Base-by-base conservation (phyloP, 2,888 invertebrate genomes). In the Lepidocyrtinus sp. region DNA sequence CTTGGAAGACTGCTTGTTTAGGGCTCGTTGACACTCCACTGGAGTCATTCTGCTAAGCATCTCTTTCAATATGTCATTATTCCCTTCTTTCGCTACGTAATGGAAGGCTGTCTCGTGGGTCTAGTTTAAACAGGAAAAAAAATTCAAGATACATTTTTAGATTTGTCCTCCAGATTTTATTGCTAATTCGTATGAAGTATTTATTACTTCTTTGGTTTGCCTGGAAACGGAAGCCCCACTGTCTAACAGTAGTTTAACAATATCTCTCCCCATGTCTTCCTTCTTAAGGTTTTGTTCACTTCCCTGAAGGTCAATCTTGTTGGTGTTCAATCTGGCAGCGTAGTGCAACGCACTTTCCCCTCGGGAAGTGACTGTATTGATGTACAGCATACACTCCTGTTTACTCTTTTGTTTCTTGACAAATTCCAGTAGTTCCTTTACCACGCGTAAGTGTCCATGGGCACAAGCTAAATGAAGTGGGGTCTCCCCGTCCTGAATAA, bases 391-490 rank as follows among this genome's bases (percentile, higher is more conserved):
- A 3, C 95, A 94, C 80, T 93, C 92, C 68, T 94, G 94, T 75
- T 93, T 91, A 0, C 94, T 94, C 87, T 93, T 93, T 81, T 92
- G 92, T 64, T 92, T 92, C 89, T 93, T 95, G 2, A 96, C 94
- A 87, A 95, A 94, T 76, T 93, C 92, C 85, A 99, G 94, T 61
- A 99, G 90, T 88, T 96, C 94, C 75, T 92, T 92, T 0, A 96
- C 96, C 0, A 98, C 94, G 83, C 95, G 80, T 5, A 85, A 72
- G 67, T 86, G 86, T 25, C 86, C 87, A 85, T 84, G 90, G 87
- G 95, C 91, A 87, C 97, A 96, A 1, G 98, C 98, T 88, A 99
- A 92, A 88, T 99, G 99, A 17, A 99, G 91, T 0, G 99, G 95
- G 0, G 98, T 99, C 90, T 99, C 98, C 1, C 98, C 97, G 87